phyloP scores from a whole-genome alignment of 2,888 invertebrate genomes.

The Xylota sylvarum region DNA sequence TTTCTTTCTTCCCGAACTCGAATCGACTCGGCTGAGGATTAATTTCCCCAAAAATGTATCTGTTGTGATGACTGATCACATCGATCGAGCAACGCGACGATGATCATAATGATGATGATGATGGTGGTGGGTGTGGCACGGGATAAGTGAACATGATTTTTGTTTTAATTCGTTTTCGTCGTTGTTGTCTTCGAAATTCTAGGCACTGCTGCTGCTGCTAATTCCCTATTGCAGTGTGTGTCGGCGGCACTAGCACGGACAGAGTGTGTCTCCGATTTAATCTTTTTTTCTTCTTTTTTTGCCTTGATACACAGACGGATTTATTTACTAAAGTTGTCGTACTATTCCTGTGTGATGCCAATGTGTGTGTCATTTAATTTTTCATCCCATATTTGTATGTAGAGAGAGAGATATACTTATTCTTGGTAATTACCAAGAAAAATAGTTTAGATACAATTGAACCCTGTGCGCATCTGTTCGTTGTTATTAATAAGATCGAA shows the following conservation, averaged over 20 bases:
- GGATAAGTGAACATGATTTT: slow-evolving; percentile 77
- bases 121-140: slow-evolving; percentile 74
- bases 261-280: slow-evolving; percentile 70
- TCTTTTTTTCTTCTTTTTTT: slow-evolving; percentile 51
- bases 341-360: slow-evolving; percentile 33
- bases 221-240: slow-evolving; percentile 41
- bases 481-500: slow-evolving; percentile 74
- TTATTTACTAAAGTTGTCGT: slow-evolving; percentile 68
- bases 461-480: slow-evolving; percentile 74
- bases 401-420: slow-evolving; percentile 59
- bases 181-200: slow-evolving; percentile 59
- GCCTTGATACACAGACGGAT: slow-evolving; percentile 64
- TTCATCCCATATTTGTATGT: slow-evolving; percentile 58
- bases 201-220: slow-evolving; percentile 52
- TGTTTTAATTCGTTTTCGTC: slow-evolving; percentile 72
- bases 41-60: slow-evolving; percentile 67
- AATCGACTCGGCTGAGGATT: slow-evolving; percentile 58
- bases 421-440: slow-evolving; percentile 73
- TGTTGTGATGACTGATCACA: slow-evolving; percentile 75
- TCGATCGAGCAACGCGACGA: slow-evolving; percentile 60
- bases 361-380: slow-evolving; percentile 46
- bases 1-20: background rate
- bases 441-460: slow-evolving; percentile 75
- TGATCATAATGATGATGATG: slow-evolving; percentile 39
- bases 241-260: background rate